Conservation (phyloP, 37 sponge, comb jelly and placozoan genomes). For the Agelas oroides region DNA sequence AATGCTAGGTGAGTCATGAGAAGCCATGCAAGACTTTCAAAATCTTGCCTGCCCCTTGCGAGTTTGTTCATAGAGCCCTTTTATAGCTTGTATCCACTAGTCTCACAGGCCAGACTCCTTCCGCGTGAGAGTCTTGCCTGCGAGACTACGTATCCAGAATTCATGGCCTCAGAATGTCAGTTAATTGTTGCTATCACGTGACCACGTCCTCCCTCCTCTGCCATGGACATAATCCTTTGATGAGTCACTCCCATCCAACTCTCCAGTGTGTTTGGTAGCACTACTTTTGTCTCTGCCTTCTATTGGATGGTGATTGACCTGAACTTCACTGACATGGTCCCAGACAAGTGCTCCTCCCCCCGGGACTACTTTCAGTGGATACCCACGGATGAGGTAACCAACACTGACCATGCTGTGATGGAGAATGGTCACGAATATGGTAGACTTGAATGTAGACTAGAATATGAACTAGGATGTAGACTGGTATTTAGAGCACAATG, state of each 20-base stretch:
- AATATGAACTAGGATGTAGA: background rate
- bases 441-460: background rate
- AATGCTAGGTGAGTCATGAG: too few species aligned
- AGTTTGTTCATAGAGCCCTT: too few species aligned
- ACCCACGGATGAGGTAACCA: conserved; percentile 65
- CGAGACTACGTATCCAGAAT: too few species aligned
- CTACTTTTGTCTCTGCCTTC: conserved; percentile 1
- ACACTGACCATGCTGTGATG: background rate
- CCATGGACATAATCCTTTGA: background rate
- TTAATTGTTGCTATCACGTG: too few species aligned
- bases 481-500: too few species aligned
- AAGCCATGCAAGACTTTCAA: too few species aligned
- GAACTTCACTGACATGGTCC: conserved; percentile 61
- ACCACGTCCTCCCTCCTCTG: background rate
- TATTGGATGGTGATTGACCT: conserved; percentile 76
- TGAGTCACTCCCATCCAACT: too few species aligned
- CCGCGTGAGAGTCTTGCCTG: too few species aligned
- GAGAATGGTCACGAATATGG: background rate
- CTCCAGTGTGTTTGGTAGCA: conserved; percentile 69
- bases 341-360: background rate
- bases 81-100: too few species aligned
- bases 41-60: too few species aligned
- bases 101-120: too few species aligned
- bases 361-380: conserved; percentile 60
- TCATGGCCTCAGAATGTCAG: too few species aligned